Conservation (phyloP, 2,797 vertebrate genomes). For the Sebastes ruberrimus region DNA sequence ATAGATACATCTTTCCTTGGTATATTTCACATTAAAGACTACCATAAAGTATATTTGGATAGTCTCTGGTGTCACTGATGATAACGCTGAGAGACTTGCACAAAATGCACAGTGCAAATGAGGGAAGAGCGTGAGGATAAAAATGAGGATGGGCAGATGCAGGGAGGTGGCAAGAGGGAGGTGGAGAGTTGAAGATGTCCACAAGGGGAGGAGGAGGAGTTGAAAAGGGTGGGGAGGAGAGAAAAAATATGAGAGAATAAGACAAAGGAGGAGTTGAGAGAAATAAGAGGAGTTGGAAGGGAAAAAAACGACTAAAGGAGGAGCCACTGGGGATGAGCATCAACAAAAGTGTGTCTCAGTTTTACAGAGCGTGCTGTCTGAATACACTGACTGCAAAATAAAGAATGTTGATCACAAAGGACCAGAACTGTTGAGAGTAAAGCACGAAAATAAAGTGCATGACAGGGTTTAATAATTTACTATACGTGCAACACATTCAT, state of each 20-base stretch:
- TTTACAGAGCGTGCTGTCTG: conserved; percentile 8
- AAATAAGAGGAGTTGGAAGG: conserved; percentile 1
- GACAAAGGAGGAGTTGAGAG: conserved; percentile 22
- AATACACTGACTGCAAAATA: conserved; percentile 9
- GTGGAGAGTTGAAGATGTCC: background rate
- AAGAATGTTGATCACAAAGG: background rate
- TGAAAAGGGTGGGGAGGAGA: conserved; percentile 1
- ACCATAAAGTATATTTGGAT: background rate
- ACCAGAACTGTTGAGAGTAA: background rate
- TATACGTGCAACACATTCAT: background rate
- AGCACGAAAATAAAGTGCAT: background rate
- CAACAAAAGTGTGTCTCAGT: conserved; percentile 29
- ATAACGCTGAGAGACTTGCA: background rate
- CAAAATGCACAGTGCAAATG: background rate
- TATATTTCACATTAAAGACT: background rate
- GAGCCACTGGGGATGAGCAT: conserved; percentile 22
- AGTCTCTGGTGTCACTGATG: background rate
- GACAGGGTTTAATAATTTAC: background rate
- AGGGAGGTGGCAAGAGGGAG: background rate
- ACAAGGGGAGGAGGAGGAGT: conserved; percentile 29
- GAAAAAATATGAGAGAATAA: background rate
- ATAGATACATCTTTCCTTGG: background rate
- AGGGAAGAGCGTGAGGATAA: background rate
- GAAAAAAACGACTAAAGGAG: background rate
- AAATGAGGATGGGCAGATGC: background rate